Evolutionary conservation across 2,797 vertebrate genomes (phyloP), one percentile per base, ranked within the genome.

Genomic region (Darevskia nairensis): DNA sequence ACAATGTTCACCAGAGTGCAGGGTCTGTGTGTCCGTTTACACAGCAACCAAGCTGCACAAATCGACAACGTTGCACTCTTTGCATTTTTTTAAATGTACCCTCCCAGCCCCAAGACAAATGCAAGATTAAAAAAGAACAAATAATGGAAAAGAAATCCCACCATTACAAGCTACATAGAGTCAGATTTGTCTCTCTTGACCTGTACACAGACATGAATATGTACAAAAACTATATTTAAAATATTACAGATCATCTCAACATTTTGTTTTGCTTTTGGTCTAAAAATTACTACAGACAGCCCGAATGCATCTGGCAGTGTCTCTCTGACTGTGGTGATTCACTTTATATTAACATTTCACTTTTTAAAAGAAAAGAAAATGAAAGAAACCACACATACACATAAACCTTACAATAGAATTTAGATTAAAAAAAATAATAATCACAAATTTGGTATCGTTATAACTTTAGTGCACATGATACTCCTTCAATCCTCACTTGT

Each of bases 371-470:
- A 21, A 4, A 64, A 84, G 32, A 74, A 86, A 77, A 25, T 61
- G 50, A 90, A 86, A 8, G 1, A 11, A 85, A 75, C 17, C 23
- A 6, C 0, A 0, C 27, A 3, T 71, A 80, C 77, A 76, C 9
- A 77, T 5, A 39, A 80, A 85, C 59, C 75, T 93, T 89, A 91
- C 92, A 93, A 93, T 89, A 90, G 86, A 93, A 85, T 82, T 93
- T 87, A 82, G 86, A 93, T 91, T 94, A n/a, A 86, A 88, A 91
- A 80, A 46, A 82, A 90, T n/a, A n/a, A n/a, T n/a, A 86, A 39
- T 87, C 78, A 88, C 91, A 92, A 91, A 94, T 95, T 96, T 96
- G 95, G 95, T 94, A 96, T 95, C 88, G 0, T 94, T 93, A 93
- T 91, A 83, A 93, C 87, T 95, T 92, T 94, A 95, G 94, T 96